Conservation (phyloP, 2,888 invertebrate species). For the Rotaria macrura region DNA sequence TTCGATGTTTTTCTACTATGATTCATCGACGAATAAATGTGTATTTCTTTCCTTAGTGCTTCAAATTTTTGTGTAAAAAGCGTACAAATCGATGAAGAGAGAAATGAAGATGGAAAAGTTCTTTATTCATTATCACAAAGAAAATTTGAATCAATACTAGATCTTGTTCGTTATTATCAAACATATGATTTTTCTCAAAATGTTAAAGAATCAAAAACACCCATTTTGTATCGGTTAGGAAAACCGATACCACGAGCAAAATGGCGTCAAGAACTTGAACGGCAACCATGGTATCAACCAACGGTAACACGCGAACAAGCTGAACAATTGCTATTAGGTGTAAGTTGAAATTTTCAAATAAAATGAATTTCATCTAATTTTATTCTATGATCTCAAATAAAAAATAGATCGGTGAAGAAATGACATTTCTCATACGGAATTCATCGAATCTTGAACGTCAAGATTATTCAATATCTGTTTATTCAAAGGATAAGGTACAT, state of each 20-base stretch:
- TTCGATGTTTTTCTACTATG: not conserved
- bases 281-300: not conserved
- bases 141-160: not conserved
- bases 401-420: not conserved
- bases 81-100: not conserved
- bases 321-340: not conserved
- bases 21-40: not conserved
- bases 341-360: not conserved
- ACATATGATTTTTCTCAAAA: not conserved
- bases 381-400: not conserved
- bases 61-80: not conserved
- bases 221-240: not conserved
- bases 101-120: not conserved
- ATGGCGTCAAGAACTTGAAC: not conserved
- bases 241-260: not conserved
- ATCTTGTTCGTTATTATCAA: not conserved
- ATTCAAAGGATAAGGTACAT: not conserved
- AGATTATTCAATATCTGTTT: not conserved
- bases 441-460: not conserved
- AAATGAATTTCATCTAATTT: not conserved
- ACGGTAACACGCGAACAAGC: not conserved
- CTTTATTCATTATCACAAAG: not conserved
- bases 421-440: not conserved
- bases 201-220: not conserved
- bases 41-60: not conserved